Conservation (phyloP, 2,113 vertebrate species). For the Chinchilla lanigera region DNA sequence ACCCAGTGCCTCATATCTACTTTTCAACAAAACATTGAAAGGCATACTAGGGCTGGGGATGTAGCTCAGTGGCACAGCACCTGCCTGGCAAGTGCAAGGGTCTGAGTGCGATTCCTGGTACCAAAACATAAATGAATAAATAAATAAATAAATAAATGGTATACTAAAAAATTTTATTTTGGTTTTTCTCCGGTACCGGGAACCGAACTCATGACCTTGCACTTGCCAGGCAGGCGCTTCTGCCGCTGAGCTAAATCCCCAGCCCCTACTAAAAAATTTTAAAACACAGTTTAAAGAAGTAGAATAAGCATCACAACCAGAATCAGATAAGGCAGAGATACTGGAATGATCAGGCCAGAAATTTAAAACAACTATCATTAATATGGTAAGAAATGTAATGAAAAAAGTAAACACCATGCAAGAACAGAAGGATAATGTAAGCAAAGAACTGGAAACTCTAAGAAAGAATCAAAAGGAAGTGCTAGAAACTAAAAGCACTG, state of each 20-base stretch:
- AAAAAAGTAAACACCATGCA: not conserved
- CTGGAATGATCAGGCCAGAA: slow-evolving; percentile 15
- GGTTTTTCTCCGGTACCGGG: too few species aligned
- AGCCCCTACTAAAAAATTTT: not conserved
- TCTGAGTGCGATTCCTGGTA: too few species aligned
- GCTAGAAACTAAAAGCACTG: slow-evolving; percentile 31
- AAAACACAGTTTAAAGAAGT: slow-evolving; percentile 16
- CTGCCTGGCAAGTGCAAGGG: too few species aligned
- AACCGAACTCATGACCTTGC: too few species aligned
- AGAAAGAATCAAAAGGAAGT: slow-evolving; percentile 24
- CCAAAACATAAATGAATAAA: too few species aligned
- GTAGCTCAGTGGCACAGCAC: too few species aligned
- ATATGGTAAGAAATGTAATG: slow-evolving; percentile 10
- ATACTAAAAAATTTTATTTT: not conserved
- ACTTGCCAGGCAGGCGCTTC: too few species aligned
- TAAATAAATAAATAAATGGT: too few species aligned
- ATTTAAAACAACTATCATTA: slow-evolving; percentile 18
- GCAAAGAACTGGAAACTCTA: slow-evolving; percentile 36
- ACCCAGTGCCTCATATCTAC: not conserved
- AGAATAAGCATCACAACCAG: slow-evolving; percentile 10
- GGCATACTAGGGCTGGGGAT: not conserved
- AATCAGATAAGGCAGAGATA: not conserved
- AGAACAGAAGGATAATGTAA: not conserved
- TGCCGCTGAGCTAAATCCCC: too few species aligned
- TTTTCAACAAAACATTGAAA: slow-evolving; percentile 42